Evolutionary conservation across 1,140 invertebrate genomes (phyloP), one percentile per base, ranked within the genome.

Genomic region (Anoplophora glabripennis): DNA sequence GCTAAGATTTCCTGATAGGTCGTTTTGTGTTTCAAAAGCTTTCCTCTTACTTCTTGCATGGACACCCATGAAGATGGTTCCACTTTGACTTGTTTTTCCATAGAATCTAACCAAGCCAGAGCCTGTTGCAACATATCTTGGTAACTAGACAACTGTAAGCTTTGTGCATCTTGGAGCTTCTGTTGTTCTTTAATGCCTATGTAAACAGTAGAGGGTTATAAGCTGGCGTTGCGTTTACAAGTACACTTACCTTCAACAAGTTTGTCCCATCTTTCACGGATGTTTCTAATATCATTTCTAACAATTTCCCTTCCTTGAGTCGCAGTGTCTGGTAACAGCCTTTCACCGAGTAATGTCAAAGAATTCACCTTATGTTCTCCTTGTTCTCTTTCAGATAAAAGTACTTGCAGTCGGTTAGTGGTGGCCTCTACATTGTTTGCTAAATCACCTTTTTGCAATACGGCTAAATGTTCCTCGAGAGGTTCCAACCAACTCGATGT

Each of bases 311-410:
- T 82, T 9, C 94, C 95, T 68, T 86, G 83, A 18, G 93, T 88
- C 3, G 93, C 90, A 4, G 94, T 98, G 75, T 96, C 92, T 0
- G 93, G 90, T 60, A 93, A 85, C 18, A 96, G 84, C 73, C 89
- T 88, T 70, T 98, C 94, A 4, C 90, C 93, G 11, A 88, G 77
- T 4, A 86, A 79, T 4, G 86, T 86, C 0, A 94, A 69, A 11
- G 84, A 81, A 21, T 83, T 82, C 38, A 96, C 81, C 67, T 88
- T 87, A 64, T 88, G 84, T 57, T 89, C 84, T 9, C 89, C 90
- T 74, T 93, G 88, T 61, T 96, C 93, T 58, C 85, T 84, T 71
- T 96, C 92, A 7, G 88, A 77, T 18, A 90, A 72, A 17, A 96
- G 79, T n/a, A 88, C 79, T 78, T 94, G 86, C 10, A 94, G 70